These are phyloP conservation scores for Quadriops clusia DNA, from an alignment of 2,888 invertebrate genomes.

Conservation along the genomic window DNA sequence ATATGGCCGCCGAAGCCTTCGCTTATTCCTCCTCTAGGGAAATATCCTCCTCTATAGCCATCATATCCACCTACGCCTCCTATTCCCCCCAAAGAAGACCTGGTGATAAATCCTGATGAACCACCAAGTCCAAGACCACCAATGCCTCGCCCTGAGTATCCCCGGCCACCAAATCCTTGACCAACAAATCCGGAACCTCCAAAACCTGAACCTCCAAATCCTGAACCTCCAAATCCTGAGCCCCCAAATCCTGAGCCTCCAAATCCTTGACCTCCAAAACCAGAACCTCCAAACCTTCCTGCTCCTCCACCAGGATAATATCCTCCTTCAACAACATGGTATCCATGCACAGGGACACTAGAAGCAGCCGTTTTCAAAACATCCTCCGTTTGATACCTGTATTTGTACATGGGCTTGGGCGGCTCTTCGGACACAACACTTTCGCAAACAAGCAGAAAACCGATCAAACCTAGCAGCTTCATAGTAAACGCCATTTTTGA, in stretches of 20 bases:
- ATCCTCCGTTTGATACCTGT: slow-evolving; percentile 32
- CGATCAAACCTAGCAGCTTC: too few relatives aligned
- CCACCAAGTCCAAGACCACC: slow-evolving; percentile 10
- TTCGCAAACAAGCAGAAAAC: too few relatives aligned
- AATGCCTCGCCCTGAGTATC: slow-evolving; percentile 11
- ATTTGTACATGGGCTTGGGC: slow-evolving; percentile 28
- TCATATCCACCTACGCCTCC: slow-evolving; percentile 25
- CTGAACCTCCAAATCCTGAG: slow-evolving; percentile 12
- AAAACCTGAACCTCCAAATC: slow-evolving; percentile 8
- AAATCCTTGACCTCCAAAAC: slow-evolving; percentile 15
- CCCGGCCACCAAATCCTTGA: slow-evolving; percentile 5
- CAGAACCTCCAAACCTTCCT: slow-evolving; percentile 19
- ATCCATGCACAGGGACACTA: slow-evolving; percentile 37
- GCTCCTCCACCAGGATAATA: slow-evolving; percentile 37
- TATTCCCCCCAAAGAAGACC: slow-evolving; percentile 5
- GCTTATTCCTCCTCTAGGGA: slow-evolving; percentile 16
- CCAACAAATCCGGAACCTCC: slow-evolving; percentile 12
- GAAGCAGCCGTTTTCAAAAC: slow-evolving; percentile 32
- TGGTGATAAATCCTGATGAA: slow-evolving; percentile 1
- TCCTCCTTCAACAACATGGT: slow-evolving; percentile 47
- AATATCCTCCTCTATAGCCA: slow-evolving; percentile 9
- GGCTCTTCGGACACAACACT: too few relatives aligned
- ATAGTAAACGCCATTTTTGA: too few relatives aligned
- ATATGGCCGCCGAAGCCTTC: slow-evolving; percentile 15
- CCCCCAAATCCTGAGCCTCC: slow-evolving; percentile 13